Evolutionary conservation across 1,140 invertebrate genomes (phyloP).

Genomic region (Periplaneta americana): DNA sequence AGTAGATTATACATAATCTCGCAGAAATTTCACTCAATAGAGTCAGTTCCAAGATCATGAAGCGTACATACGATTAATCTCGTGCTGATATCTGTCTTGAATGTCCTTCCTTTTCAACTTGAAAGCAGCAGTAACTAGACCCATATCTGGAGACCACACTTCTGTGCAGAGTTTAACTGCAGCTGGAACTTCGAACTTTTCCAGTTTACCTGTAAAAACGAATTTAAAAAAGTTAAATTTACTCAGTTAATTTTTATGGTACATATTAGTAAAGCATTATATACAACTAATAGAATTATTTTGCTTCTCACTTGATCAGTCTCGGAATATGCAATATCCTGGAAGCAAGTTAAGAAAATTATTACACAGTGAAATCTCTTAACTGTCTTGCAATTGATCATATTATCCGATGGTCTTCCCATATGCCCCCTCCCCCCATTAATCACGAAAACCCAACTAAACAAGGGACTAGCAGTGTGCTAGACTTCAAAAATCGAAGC

Average conservation of each 20-base stretch:
- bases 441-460: no score
- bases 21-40: conserved; percentile 42
- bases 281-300: no score
- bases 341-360: no score
- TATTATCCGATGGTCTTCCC: no score
- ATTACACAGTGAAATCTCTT: no score
- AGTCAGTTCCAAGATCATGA: conserved; percentile 55
- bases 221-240: background rate
- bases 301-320: no score
- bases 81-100: conserved; percentile 83
- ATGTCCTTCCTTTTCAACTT: conserved; percentile 96
- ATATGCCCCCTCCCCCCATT: no score
- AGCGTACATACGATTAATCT: conserved; percentile 90
- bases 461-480: no score
- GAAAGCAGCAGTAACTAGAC: conserved; percentile 94
- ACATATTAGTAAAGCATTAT: no score
- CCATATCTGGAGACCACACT: conserved; percentile 94
- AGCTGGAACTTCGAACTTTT: conserved; percentile 90
- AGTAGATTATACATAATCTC: background rate
- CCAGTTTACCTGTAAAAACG: conserved; percentile 58
- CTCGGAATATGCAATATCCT: no score
- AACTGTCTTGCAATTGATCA: no score
- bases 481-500: no score
- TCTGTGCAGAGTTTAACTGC: conserved; percentile 83
- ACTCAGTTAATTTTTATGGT: background rate